Conservation (phyloP, 2,888 invertebrate species). For the Atrina japonica region DNA sequence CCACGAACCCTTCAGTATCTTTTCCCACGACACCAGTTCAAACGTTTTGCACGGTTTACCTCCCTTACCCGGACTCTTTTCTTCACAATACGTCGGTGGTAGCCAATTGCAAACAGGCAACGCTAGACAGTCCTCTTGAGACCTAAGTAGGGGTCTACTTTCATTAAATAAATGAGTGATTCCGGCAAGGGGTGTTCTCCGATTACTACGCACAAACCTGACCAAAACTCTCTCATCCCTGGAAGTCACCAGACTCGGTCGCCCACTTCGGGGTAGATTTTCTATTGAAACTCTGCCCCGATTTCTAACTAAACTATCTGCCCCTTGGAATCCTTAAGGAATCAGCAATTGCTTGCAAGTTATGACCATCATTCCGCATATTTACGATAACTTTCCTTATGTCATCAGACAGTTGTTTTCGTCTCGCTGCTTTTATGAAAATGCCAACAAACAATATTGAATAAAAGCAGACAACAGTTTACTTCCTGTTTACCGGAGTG, state of each 20-base stretch:
- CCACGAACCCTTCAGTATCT: too few species aligned
- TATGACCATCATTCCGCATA: neutral
- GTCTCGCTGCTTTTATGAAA: neutral
- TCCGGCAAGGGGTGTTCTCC: neutral
- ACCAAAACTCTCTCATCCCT: neutral
- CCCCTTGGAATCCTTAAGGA: neutral
- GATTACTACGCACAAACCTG: neutral
- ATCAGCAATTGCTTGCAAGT: neutral
- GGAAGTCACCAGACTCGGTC: too few species aligned
- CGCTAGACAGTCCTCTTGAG: neutral
- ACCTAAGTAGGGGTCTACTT: too few species aligned
- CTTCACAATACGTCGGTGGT: neutral
- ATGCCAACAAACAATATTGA: too few species aligned
- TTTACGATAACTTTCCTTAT: neutral
- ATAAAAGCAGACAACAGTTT: too few species aligned
- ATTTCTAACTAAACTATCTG: neutral
- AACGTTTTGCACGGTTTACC: too few species aligned
- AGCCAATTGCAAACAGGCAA: neutral
- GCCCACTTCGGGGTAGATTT: neutral
- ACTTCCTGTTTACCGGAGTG: too few species aligned
- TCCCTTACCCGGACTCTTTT: neutral
- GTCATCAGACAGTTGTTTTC: neutral
- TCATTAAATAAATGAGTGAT: too few species aligned
- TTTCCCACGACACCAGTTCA: too few species aligned
- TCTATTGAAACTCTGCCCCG: neutral